Base-by-base conservation (phyloP, 1,140 invertebrate species). In the Zeugodacus cucurbitae region DNA sequence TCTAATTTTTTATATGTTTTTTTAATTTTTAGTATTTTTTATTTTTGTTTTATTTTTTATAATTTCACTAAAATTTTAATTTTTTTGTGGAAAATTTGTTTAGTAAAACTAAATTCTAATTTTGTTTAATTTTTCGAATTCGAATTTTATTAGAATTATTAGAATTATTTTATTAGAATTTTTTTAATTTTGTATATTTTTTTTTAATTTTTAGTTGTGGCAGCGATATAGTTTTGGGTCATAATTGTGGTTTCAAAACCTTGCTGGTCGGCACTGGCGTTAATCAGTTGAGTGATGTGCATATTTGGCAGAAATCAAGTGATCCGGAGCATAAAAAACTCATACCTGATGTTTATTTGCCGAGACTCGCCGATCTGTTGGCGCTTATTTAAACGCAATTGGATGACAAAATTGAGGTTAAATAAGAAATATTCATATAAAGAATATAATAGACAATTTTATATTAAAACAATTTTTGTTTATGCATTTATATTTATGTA, bases 201-300 rank as follows among this genome's bases (percentile, higher is more conserved):
- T 5, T 22, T 22, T 5, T 2, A 22, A 41, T 88, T 70, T 54
- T 26, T 91, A 96, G 97, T 88, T 96, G 96, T 78, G 98, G 98
- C 91, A 98, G 98, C 0, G 98, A 99, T 91, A 98, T 99, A 89
- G 93, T 97, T 32, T 95, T 99, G 89, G 98, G 97, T 11, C 96
- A 95, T 41, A 95, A 96, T 87, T 98, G 97, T 92, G 97, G 97
- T 8, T 96, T 98, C 90, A 95, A 96, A 93, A 98, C 98, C 0
- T 91, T 99, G 0, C 94, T 98, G 1, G 98, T 99, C 1, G 93
- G 98, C 44, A 96, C 96, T n/a, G 98, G 98, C 10, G 96, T 98
- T 2, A 97, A 97, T 34, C 95, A 94, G 7, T 89, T 95, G 1
- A 94, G 95, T 29, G 96, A 98, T 89, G 93, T 98, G 5, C 93